Base-by-base conservation (phyloP, 2,888 invertebrate species). In the Brachynemurus nebulosus region DNA sequence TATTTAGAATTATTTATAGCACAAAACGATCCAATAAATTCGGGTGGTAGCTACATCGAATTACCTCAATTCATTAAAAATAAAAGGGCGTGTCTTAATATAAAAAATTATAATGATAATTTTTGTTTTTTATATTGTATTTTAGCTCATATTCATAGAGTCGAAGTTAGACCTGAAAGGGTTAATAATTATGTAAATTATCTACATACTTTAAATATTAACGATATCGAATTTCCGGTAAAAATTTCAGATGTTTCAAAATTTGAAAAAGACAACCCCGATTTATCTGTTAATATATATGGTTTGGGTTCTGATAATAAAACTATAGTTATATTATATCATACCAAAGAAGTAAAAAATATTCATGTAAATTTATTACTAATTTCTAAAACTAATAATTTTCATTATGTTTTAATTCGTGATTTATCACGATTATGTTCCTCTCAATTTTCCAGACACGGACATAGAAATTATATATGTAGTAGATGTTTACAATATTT, bases 151-250 rank as follows among this genome's bases (percentile, higher is more conserved):
- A 30, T 30, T 30, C 14, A 30, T 30, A 30, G 30, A 30, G 14
- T n/a, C n/a, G n/a, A 30, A 30, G n/a, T n/a, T 30, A 30, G 14
- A n/a, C 30, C 30, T 30, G n/a, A 30, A 30, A 30, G 30, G 30
- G 30, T 30, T 30, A n/a, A 30, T 12, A 30, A 30, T 14, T 30
- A 30, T 30, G 14, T 14, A 30, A 14, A 30, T n/a, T 30, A 30
- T 14, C n/a, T 30, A 12, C 30, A 30, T 14, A 30, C 30, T 14
- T 30, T 30, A 30, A 30, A 30, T 30, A 30, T 30, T 12, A 30
- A 30, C n/a, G 30, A 14, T 30, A 30, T 30, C 14, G 14, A 30
- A 14, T 30, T 30, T 30, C 30, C 30, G 14, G 14, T 30, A 12
- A 14, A 30, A 30, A 30, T 30, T 30, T 14, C n/a, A n/a, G 30